phyloP scores from a whole-genome alignment of 2,888 invertebrate species.

The Drosophila bunnanda region DNA sequence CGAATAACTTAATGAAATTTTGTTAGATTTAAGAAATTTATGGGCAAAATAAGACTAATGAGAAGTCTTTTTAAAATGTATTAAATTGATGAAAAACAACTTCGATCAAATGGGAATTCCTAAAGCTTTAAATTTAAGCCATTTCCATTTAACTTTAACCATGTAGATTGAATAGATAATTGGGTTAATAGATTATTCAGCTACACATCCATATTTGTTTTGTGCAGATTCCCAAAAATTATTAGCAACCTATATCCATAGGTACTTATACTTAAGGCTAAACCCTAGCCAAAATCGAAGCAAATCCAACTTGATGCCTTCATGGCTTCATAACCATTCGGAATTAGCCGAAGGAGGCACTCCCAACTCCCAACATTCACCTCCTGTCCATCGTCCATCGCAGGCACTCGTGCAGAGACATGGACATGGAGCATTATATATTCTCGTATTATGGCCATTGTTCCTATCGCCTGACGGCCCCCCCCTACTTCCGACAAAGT shows the following conservation, averaged over 20 bases:
- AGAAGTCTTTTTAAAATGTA: no score
- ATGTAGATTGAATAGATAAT: neutral
- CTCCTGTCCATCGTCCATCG: constrained; percentile 1
- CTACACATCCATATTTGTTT: neutral
- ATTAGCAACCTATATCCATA: no score
- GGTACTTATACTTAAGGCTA: no score
- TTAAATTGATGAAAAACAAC: no score
- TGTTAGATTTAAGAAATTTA: no score
- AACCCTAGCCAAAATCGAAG: no score
- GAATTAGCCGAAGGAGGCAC: neutral
- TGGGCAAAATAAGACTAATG: no score
- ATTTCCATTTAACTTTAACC: neutral
- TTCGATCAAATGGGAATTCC: neutral
- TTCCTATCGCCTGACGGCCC: constrained; percentile 22
- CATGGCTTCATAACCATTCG: constrained; percentile 5
- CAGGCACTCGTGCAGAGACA: neutral
- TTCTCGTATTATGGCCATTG: constrained; percentile 44
- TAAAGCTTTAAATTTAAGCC: neutral
- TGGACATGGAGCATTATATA: constrained; percentile 25
- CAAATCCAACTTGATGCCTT: constrained; percentile 6
- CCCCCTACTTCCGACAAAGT: constrained; percentile 32
- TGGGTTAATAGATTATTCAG: neutral
- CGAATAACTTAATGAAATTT: no score
- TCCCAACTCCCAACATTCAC: neutral
- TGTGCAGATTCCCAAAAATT: no score